A percentile compares a stretch with the other conserved stretches of the same genome.
These are phyloP conservation scores for Zonitis immaculata DNA, from an alignment of 2,888 invertebrate species.

Conservation along the genomic window DNA sequence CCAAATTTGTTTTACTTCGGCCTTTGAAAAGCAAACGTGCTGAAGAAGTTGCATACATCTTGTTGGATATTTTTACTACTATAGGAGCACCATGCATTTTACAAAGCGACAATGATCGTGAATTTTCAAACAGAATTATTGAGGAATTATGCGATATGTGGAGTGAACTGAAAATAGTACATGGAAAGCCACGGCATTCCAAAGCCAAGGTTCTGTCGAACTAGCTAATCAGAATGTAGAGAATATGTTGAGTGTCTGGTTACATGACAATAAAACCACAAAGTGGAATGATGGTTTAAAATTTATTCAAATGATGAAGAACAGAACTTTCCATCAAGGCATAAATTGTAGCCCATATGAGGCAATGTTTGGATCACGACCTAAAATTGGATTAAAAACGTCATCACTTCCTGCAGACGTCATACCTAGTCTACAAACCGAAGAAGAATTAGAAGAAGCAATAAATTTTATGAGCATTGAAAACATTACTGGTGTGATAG, in stretches of 20 bases:
- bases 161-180: constrained; percentile 37
- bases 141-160: constrained; percentile 23
- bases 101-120: constrained; percentile 38
- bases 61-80: constrained; percentile 39
- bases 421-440: no score
- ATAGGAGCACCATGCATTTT: constrained; percentile 40
- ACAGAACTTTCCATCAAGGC: constrained; percentile 27
- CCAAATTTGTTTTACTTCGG: constrained; percentile 39
- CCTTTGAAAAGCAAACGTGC: constrained; percentile 38
- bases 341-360: constrained; percentile 9
- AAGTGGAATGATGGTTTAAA: constrained; percentile 30
- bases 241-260: constrained; percentile 31
- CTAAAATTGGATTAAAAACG: constrained; percentile 3
- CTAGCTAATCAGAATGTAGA: constrained; percentile 34
- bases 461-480: no score
- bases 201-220: constrained; percentile 38
- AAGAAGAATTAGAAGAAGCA: no score
- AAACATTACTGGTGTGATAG: no score
- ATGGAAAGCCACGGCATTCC: constrained; percentile 39
- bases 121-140: constrained; percentile 34
- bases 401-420: background rate
- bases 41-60: no score
- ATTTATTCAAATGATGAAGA: constrained; percentile 34
- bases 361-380: background rate
- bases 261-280: constrained; percentile 28